Evolutionary conservation across 2,113 vertebrate species (phyloP), one percentile per base, ranked within the genome.

Genomic region (Nematolebias whitei): DNA sequence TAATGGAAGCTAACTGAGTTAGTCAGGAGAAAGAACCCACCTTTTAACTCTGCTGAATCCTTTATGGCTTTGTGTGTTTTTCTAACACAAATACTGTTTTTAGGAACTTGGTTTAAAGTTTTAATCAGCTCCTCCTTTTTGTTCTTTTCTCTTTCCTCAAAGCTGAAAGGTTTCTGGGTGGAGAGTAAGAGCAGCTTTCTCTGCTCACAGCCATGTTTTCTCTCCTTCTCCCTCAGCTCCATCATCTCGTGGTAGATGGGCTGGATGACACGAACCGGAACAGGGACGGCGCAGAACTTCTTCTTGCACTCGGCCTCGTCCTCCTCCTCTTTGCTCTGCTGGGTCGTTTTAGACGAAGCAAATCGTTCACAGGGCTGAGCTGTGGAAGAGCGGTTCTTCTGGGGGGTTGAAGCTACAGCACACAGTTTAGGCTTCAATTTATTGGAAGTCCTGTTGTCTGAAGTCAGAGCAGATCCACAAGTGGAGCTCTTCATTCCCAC

Each of bases 151-250:
- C 93, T 95, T 71, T 93, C 85, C 59, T 93, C 63, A 86, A 98
- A 97, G 54, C 89, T 94, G 87, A 99, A 99, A 49, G 97, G 96
- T 84, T 91, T 94, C 85, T 97, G 92, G 52, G 86, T 93, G 18
- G 96, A 93, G 51, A 97, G 88, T 19, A 98, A 92, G 66, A 95
- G 86, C 26, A 94, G 90, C 72, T 86, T 96, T 81, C 97, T 95
- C 77, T 94, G 93, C 83, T 95, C 92, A 13, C 74, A 91, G 35
- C 90, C 79, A 12, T 80, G 83, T 80, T 77, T 90, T 83, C 96
- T 94, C 73, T 90, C 90, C 38, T 88, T 91, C 75, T 97, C 94
- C 8, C 81, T 92, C 69, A 82, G 82, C 65, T 92, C 88, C 86
- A 92, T 80, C 69, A 98, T 90, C 70, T 96, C 91, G 40, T 88